Percentiles rank a stretch among this genome's conserved stretches.
Evolutionary conservation across 2,113 vertebrate species (phyloP).

Genomic region (Apeltes quadracus): DNA sequence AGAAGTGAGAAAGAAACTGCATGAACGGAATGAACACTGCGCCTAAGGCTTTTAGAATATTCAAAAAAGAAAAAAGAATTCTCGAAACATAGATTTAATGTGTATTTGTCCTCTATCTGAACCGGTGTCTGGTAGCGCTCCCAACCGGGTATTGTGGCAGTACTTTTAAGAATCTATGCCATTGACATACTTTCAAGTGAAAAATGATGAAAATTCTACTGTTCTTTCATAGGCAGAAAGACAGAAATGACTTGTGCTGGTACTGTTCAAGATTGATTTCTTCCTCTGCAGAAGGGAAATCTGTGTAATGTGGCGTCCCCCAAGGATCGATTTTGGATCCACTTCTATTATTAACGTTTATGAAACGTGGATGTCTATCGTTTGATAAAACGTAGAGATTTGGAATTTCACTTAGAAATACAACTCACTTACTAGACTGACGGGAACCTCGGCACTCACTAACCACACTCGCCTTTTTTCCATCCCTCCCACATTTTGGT

Average conservation of each 20-base stretch:
- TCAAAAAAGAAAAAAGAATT: neutral
- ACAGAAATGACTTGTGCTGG: too few relatives aligned
- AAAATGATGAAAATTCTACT: neutral
- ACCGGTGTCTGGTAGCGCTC: neutral
- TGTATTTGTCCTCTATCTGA: neutral
- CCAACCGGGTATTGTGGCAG: neutral
- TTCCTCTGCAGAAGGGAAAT: constrained; percentile 5
- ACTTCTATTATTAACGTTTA: constrained; percentile 10
- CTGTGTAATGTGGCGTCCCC: constrained; percentile 8
- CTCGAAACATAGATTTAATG: constrained; percentile 5
- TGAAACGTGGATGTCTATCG: neutral
- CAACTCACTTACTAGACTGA: neutral
- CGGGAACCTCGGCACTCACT: neutral
- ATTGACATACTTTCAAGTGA: neutral
- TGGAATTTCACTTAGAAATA: neutral
- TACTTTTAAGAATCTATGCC: neutral
- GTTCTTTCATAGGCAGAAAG: constrained; percentile 4
- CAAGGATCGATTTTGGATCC: constrained; percentile 27
- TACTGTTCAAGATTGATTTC: neutral
- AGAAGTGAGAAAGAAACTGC: constrained; percentile 4
- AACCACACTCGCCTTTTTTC: neutral
- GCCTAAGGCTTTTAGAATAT: constrained; percentile 2
- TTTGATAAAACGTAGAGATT: neutral
- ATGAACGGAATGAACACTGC: constrained; percentile 11
- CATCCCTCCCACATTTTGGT: neutral